phyloP scores from a whole-genome alignment of 2,113 vertebrate species.

The Trichomycterus rosablanca region DNA sequence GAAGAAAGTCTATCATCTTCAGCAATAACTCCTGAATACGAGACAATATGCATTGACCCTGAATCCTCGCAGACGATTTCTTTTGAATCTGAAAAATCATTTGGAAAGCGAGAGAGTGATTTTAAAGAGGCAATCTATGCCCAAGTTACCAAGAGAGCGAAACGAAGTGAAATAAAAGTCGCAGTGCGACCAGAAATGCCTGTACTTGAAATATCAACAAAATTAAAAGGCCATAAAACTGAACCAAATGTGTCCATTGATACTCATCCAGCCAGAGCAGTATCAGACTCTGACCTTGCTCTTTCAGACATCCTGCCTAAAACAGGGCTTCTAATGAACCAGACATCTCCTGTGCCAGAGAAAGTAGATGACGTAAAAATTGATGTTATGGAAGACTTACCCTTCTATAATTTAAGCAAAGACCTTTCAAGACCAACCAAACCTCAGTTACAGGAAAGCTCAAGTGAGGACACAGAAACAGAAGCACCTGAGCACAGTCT shows the following conservation, averaged over 20 bases:
- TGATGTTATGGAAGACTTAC: no score
- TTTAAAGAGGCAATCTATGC: conserved; percentile 71
- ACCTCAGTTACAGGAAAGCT: no score
- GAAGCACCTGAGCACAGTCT: no score
- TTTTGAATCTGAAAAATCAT: conserved; percentile 64
- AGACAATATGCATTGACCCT: conserved; percentile 70
- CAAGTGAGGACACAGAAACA: no score
- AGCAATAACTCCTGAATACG: conserved; percentile 67
- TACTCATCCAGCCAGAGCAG: conserved; percentile 3
- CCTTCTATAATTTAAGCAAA: no score
- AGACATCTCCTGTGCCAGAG: conserved; percentile 49
- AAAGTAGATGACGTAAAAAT: conserved; percentile 49
- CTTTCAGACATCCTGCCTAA: conserved; percentile 64
- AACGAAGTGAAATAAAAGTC: conserved; percentile 70
- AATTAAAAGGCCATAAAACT: no score
- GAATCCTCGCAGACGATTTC: conserved; percentile 63
- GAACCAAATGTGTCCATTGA: conserved; percentile 34
- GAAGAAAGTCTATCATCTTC: conserved; percentile 56
- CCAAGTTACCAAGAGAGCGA: conserved; percentile 72
- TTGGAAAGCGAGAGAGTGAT: conserved; percentile 56
- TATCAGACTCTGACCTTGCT: conserved; percentile 51
- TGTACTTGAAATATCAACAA: no score
- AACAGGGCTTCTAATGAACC: conserved; percentile 62
- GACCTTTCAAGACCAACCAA: no score
- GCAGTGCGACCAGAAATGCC: no score